Base-by-base conservation (phyloP, 2,888 invertebrate species). In the Zaprionus bogoriensis region DNA sequence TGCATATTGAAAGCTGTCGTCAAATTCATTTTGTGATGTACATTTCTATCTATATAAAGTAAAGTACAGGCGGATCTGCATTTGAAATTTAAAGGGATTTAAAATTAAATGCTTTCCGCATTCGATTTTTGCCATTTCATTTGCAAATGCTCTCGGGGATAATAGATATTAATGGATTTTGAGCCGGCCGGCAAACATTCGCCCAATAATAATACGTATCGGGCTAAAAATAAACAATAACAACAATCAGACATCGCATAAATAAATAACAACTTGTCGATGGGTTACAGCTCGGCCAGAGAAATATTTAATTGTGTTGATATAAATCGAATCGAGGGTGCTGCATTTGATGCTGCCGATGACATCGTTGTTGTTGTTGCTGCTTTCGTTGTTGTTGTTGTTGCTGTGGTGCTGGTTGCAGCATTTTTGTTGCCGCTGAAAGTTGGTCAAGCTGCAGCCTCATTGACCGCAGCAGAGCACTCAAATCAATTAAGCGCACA, bases 111-210 rank as follows among this genome's bases (percentile, higher is more conserved):
- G 61, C 48, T 28, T 39, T 47, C 30, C 50, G 32, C 41, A 59
- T 57, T 58, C 28, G 59, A 50, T 51, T 58, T 38, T 68, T 71
- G 66, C 58, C 54, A 50, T 64, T 57, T 50, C 30, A 47, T 46
- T 52, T 52, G 46, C 60, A 42, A 58, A 64, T 65, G 50, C 50
- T 66, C 62, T 36, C 44, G 10, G 52, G 74, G 48, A 86, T 82
- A 82, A 85, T 78, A 67, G 65, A 78, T 78, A 87, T 87, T 78
- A 82, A 87, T 82, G 79, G 61, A 78, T 87, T 85, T 74, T 58
- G 67, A 48, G 54, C 39, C 74, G 58, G 55, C 41, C 54, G 50
- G 50, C 67, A 65, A 55, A 74, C 58, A 62, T 44, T 36, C 41
- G 45, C 17, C 54, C 50, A 64, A 66, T 53, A 58, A 81, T 73